A percentile compares a stretch with the other conserved stretches of the same genome.
Evolutionary conservation across 1,140 invertebrate species (phyloP).

Genomic region (Cheumatopsyche charites): DNA sequence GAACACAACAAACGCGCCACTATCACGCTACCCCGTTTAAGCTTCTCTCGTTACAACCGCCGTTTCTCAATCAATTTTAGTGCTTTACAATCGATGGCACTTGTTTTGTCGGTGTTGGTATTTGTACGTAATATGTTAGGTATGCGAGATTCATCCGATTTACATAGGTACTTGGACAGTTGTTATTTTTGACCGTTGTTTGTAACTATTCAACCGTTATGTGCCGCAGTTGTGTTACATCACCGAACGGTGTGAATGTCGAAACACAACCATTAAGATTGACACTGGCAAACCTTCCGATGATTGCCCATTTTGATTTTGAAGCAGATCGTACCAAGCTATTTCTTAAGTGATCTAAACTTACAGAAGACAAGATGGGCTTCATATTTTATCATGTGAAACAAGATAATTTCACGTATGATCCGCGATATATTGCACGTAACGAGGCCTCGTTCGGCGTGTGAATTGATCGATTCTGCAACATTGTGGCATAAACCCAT

Average conservation of each 20-base stretch:
- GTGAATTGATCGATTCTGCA: no score
- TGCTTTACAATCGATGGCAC: not conserved
- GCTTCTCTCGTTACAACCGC: not conserved
- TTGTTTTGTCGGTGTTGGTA: not conserved
- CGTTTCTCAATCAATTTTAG: not conserved
- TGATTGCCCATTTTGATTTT: constrained; percentile 7
- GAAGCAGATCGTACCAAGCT: no score
- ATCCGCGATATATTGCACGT: no score
- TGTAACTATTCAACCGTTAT: constrained; percentile 27
- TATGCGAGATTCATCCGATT: no score
- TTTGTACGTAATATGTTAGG: not conserved
- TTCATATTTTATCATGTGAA: no score
- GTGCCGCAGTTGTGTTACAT: constrained; percentile 3
- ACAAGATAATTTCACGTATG: no score
- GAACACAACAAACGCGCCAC: not conserved
- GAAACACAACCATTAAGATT: constrained; percentile 20
- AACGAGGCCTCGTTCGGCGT: no score
- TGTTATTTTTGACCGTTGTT: constrained; percentile 22
- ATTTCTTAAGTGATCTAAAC: no score
- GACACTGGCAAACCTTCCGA: not conserved
- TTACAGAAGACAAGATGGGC: no score
- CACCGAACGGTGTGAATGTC: constrained; percentile 1
- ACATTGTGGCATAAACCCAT: no score
- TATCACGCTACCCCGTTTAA: constrained; percentile 2
- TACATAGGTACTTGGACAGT: not conserved